A percentile compares a stretch with the other conserved stretches of the same genome.
These are phyloP conservation scores for Anastatus disparis DNA, from an alignment of 1,140 invertebrate genomes.

Conservation along the genomic window DNA sequence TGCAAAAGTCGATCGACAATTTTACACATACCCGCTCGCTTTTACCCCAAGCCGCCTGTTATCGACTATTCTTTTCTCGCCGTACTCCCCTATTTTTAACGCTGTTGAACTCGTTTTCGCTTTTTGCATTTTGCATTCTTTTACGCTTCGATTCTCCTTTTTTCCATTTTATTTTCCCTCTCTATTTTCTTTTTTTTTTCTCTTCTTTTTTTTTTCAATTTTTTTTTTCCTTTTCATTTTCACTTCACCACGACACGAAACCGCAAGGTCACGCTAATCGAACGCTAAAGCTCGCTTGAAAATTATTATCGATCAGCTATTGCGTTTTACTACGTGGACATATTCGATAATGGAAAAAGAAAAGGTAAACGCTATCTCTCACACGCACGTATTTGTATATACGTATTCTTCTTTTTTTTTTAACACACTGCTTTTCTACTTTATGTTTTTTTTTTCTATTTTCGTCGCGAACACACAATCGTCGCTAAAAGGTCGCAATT, in stretches of 20 bases:
- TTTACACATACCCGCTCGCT: no score
- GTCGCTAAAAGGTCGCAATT: conserved; percentile 23
- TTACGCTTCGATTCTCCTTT: background rate
- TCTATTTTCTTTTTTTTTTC: no score
- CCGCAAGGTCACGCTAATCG: conserved; percentile 22
- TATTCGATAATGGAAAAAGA: conserved; percentile 16
- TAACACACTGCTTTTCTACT: background rate
- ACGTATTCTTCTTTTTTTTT: no score
- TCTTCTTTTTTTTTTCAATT: no score
- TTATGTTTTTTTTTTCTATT: background rate
- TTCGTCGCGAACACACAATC: background rate
- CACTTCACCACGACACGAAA: no score
- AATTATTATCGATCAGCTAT: conserved; percentile 23
- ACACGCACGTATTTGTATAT: no score
- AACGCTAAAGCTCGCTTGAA: background rate
- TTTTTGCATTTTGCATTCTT: conserved; percentile 17
- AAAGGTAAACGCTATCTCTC: background rate
- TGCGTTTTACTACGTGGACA: background rate
- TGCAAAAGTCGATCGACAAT: conserved; percentile 24
- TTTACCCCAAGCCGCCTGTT: background rate
- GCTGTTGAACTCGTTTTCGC: no score
- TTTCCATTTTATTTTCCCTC: no score
- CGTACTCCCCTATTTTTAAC: background rate
- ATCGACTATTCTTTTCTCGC: conserved; percentile 26
- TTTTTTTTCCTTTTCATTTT: no score